phyloP scores from a whole-genome alignment of 2,797 vertebrate species.

The Aphelocoma californica region DNA sequence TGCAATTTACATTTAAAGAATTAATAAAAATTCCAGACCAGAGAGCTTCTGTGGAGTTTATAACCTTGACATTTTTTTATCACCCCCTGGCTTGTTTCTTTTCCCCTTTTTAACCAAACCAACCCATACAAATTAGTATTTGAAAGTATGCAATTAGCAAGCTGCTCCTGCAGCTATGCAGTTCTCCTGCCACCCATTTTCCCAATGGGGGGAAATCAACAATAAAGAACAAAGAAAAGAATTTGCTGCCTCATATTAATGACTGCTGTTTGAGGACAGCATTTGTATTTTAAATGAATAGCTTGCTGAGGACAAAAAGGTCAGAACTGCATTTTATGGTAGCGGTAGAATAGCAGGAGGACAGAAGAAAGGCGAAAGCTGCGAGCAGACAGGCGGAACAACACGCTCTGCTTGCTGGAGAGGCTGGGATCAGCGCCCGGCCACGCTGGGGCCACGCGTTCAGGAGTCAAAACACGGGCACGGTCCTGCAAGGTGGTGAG shows the following conservation, averaged over 20 bases:
- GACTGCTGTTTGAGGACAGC: slow-evolving; percentile 66
- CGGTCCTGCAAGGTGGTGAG: not conserved
- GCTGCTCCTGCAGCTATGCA: slow-evolving; percentile 61
- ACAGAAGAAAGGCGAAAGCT: slow-evolving; percentile 27
- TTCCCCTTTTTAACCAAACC: slow-evolving; percentile 60
- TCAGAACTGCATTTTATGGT: slow-evolving; percentile 60
- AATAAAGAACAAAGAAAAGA: slow-evolving; percentile 73
- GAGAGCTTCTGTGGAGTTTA: slow-evolving; percentile 65
- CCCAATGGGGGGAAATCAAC: slow-evolving; percentile 70
- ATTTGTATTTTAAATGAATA: slow-evolving; percentile 71
- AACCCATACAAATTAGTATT: slow-evolving; percentile 66
- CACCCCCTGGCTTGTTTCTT: slow-evolving; percentile 64
- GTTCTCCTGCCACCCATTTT: slow-evolving; percentile 60
- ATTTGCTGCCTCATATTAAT: slow-evolving; percentile 74
- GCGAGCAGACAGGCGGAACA: slow-evolving; percentile 18
- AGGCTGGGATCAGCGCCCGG: not conserved
- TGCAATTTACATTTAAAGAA: slow-evolving; percentile 80
- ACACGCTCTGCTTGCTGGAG: not conserved
- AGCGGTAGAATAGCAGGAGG: slow-evolving; percentile 14
- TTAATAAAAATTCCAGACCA: slow-evolving; percentile 82
- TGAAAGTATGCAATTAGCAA: slow-evolving; percentile 74
- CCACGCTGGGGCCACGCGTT: not conserved
- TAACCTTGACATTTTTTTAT: slow-evolving; percentile 75
- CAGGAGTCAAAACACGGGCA: not conserved
- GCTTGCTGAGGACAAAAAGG: slow-evolving; percentile 70